Evolutionary conservation across 2,797 vertebrate genomes (phyloP), one percentile per base, ranked within the genome.

Genomic region (Microctenopoma stevenorrisi): DNA sequence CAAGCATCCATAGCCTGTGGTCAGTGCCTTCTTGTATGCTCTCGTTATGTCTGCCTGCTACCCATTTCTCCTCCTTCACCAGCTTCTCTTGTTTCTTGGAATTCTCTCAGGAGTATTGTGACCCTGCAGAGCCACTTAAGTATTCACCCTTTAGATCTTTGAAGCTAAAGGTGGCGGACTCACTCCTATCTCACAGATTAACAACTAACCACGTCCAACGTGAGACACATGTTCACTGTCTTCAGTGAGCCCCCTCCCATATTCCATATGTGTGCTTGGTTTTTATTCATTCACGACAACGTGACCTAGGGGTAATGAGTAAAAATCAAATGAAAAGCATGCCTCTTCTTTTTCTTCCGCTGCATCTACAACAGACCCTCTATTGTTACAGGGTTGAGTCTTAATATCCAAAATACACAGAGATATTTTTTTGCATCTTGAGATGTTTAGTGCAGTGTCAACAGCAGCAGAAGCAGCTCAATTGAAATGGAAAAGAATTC

Each of bases 1-100:
- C 89, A 91, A 91, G 81, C 86, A 16, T 83, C 82, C 88, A 72
- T 84, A 84, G 86, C 86, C 83, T 91, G 89, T 88, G 92, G 91
- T 92, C 89, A 84, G 75, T 38, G 67, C 63, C 67, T 82, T 58
- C 68, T 81, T 75, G 83, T 74, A 76, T 61, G 74, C 69, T 84
- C 81, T 88, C 18, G 69, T 81, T 85, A 81, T 75, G 83, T 84
- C 78, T 83, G 85, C 82, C 76, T 79, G 69, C 77, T 60, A 1
- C 68, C 68, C 68, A 74, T 68, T 65, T 35, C 63, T 60, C 42
- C 40, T 77, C 74, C 71, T 79, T 79, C 63, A 1, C 67, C 55
- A 33, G 9, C 66, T 76, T 74, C 86, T 82, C 59, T 0, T 71
- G 74, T 81, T 86, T 83, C 80, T 57, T 3, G 7, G 11, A 11